Conservation (phyloP, 1,140 invertebrate species). For the Muscidifurax raptorellus region DNA sequence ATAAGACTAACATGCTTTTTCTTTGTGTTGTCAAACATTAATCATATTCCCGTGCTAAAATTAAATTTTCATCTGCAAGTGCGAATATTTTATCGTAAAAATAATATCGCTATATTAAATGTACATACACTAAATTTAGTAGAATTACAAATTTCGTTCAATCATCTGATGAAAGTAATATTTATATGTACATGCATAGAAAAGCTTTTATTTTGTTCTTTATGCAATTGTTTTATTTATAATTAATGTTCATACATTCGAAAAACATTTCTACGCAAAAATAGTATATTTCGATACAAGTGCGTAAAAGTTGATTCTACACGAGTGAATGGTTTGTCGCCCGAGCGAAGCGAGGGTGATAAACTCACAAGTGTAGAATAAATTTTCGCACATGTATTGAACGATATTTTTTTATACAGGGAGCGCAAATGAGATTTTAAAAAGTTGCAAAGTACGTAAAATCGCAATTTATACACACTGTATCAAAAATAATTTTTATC, state of each 20-base stretch:
- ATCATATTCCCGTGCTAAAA: not conserved
- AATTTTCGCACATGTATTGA: too few species aligned
- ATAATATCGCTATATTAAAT: not conserved
- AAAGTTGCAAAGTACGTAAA: too few species aligned
- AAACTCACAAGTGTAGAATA: too few species aligned
- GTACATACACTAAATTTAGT: not conserved
- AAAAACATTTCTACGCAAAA: not conserved
- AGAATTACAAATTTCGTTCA: not conserved
- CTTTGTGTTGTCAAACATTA: not conserved
- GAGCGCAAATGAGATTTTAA: too few species aligned
- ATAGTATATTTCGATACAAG: too few species aligned
- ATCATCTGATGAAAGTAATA: conserved; percentile 6
- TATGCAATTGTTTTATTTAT: not conserved
- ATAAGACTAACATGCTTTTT: not conserved
- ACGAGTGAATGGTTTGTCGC: too few species aligned
- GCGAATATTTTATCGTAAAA: not conserved
- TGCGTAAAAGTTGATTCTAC: too few species aligned
- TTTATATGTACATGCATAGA: not conserved
- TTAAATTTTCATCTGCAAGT: not conserved
- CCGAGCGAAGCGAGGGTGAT: too few species aligned
- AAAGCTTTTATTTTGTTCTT: not conserved
- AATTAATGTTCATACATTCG: not conserved
- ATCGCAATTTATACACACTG: too few species aligned
- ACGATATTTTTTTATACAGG: too few species aligned
- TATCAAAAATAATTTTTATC: not conserved